Percentiles rank a stretch among this genome's conserved stretches.
These are phyloP conservation scores for Montipora capitata DNA, from an alignment of 92 coral and sea anemone species.

Conservation along the genomic window DNA sequence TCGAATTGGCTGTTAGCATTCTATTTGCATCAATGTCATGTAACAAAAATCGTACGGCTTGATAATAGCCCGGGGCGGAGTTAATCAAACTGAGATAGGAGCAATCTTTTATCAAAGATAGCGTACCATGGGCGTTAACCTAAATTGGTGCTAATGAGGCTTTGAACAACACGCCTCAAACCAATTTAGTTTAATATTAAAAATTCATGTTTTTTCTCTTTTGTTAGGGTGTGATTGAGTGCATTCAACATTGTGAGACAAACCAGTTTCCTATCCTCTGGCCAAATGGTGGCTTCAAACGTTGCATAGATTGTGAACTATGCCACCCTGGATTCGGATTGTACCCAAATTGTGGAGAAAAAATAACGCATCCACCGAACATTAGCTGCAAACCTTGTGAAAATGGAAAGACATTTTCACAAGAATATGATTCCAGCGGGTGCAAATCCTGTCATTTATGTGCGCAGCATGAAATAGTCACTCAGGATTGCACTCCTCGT, in stretches of 20 bases:
- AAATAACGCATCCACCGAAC: background rate
- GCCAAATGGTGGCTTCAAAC: background rate
- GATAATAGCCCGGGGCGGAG: too few relatives aligned
- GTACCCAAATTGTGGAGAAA: slow-evolving; percentile 1
- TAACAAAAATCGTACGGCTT: too few relatives aligned
- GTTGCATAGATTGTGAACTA: background rate
- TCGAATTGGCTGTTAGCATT: too few relatives aligned
- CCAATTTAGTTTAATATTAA: too few relatives aligned
- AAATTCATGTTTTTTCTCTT: background rate
- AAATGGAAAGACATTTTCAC: slow-evolving; percentile 5
- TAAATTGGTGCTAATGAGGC: too few relatives aligned
- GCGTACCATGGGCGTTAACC: too few relatives aligned
- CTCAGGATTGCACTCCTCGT: background rate
- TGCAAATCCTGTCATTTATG: slow-evolving; percentile 21
- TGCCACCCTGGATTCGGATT: slow-evolving; percentile 35
- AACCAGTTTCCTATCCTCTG: background rate
- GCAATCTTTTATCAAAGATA: too few relatives aligned
- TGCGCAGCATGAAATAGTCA: background rate
- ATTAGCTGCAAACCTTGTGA: background rate
- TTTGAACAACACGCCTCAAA: too few relatives aligned
- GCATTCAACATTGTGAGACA: background rate
- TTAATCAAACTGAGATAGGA: too few relatives aligned
- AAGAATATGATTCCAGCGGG: background rate
- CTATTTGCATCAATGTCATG: too few relatives aligned
- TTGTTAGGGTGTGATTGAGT: background rate